Percentiles rank a stretch among this genome's conserved stretches.
phyloP scores from a whole-genome alignment of 2,113 vertebrate genomes.

The Zapornia atra region DNA sequence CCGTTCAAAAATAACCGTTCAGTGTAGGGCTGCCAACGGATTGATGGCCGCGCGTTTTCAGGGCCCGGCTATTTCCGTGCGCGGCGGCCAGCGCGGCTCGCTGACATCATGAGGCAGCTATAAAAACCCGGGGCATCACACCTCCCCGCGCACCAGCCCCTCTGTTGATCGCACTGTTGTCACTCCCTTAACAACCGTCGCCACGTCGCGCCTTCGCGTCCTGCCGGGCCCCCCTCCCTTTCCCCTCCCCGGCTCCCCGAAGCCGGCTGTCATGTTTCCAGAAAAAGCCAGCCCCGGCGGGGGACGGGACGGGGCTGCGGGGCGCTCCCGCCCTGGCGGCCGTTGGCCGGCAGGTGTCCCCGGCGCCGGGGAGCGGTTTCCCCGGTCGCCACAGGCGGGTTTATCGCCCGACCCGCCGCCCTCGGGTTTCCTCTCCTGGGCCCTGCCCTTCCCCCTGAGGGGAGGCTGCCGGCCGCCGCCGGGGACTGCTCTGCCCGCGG shows the following conservation, averaged over 20 bases:
- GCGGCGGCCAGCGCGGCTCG: conserved; percentile 19
- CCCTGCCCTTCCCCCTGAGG: background rate
- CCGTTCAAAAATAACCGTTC: background rate
- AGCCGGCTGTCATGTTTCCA: conserved; percentile 65
- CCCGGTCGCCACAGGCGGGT: no score
- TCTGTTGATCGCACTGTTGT: conserved; percentile 72
- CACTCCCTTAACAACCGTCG: conserved; percentile 73
- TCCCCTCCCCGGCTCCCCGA: background rate
- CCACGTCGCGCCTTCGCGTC: conserved; percentile 67
- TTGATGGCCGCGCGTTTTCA: background rate
- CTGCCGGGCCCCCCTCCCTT: background rate
- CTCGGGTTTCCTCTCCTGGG: background rate
- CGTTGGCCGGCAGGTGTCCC: conserved; percentile 56
- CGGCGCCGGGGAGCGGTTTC: background rate
- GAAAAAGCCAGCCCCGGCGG: conserved; percentile 52
- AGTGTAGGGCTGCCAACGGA: background rate
- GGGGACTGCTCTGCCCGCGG: background rate
- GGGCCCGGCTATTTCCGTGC: conserved; percentile 27
- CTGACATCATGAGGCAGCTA: conserved; percentile 38
- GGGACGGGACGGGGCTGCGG: background rate
- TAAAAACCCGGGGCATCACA: conserved; percentile 12
- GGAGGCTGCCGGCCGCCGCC: background rate
- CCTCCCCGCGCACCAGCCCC: conserved; percentile 25
- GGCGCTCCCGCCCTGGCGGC: background rate
- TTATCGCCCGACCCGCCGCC: background rate